Evolutionary conservation across 2,113 vertebrate species (phyloP).

Genomic region (Muscicapa adusta): DNA sequence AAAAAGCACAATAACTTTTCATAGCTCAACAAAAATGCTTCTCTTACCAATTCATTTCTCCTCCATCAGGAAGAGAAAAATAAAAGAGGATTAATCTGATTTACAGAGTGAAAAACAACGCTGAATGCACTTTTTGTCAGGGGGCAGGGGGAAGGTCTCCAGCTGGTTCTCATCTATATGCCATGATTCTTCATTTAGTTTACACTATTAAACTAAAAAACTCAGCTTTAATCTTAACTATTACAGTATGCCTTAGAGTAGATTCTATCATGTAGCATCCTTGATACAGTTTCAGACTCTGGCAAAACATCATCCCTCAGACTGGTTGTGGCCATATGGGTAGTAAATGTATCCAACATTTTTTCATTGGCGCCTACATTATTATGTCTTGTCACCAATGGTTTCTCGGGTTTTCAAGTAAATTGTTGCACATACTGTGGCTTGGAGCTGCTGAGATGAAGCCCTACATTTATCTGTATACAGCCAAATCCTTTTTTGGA

Average conservation of each 20-base stretch:
- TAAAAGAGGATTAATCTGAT: conserved; percentile 68
- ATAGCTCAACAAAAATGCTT: conserved; percentile 25
- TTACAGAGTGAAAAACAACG: conserved; percentile 68
- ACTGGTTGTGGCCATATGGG: conserved; percentile 65
- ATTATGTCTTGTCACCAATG: conserved; percentile 76
- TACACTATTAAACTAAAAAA: conserved; percentile 75
- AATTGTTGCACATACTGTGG: conserved; percentile 71
- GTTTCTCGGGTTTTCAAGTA: conserved; percentile 72
- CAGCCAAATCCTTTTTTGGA: conserved; percentile 60
- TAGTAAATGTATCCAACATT: conserved; percentile 73
- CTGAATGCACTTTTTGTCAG: conserved; percentile 49
- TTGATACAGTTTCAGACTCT: conserved; percentile 70
- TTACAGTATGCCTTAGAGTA: conserved; percentile 70
- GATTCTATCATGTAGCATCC: conserved; percentile 73
- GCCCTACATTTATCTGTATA: conserved; percentile 55
- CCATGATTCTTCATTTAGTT: conserved; percentile 78
- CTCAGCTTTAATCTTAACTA: conserved; percentile 75
- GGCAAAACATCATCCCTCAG: conserved; percentile 68
- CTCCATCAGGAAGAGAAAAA: conserved; percentile 56
- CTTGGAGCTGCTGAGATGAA: conserved; percentile 65
- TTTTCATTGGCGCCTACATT: conserved; percentile 76
- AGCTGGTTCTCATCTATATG: conserved; percentile 75
- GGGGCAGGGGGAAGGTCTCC: conserved; percentile 1
- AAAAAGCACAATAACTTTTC: conserved; percentile 60
- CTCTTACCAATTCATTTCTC: conserved; percentile 52